These are phyloP conservation scores for Papilio xuthus DNA, from an alignment of 1,140 invertebrate genomes.

Conservation along the genomic window DNA sequence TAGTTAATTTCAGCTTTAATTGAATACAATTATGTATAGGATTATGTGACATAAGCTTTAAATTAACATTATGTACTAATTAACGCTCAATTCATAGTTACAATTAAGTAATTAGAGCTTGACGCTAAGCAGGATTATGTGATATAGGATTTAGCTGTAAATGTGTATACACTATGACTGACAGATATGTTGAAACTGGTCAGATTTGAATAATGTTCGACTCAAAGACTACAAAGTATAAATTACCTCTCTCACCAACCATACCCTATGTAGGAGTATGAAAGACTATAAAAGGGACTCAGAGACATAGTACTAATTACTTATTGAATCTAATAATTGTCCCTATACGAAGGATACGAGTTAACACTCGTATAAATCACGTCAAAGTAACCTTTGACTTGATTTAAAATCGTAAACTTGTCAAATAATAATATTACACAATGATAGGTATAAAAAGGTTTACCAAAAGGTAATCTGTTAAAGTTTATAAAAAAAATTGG, in stretches of 20 bases:
- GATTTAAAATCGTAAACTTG: neutral
- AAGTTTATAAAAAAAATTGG: neutral
- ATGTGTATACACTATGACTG: neutral
- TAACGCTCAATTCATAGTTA: neutral
- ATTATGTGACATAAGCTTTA: neutral
- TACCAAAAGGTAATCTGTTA: neutral
- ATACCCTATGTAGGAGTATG: no score
- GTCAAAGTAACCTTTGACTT: no score
- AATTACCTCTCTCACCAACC: no score
- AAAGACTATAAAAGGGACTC: no score
- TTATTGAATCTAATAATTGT: neutral
- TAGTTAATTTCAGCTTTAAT: conserved; percentile 11
- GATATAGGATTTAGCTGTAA: neutral
- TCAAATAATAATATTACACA: neutral
- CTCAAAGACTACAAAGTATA: neutral
- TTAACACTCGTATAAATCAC: no score
- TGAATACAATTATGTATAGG: conserved; percentile 20
- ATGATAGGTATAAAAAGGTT: neutral
- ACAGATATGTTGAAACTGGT: neutral
- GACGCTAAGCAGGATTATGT: neutral
- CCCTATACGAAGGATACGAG: neutral
- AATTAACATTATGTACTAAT: conserved; percentile 18
- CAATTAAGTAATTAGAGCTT: conserved; percentile 10
- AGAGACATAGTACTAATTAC: neutral
- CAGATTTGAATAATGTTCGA: neutral